Evolutionary conservation across 2,888 invertebrate species (phyloP).

Genomic region (Pammene fasciana): DNA sequence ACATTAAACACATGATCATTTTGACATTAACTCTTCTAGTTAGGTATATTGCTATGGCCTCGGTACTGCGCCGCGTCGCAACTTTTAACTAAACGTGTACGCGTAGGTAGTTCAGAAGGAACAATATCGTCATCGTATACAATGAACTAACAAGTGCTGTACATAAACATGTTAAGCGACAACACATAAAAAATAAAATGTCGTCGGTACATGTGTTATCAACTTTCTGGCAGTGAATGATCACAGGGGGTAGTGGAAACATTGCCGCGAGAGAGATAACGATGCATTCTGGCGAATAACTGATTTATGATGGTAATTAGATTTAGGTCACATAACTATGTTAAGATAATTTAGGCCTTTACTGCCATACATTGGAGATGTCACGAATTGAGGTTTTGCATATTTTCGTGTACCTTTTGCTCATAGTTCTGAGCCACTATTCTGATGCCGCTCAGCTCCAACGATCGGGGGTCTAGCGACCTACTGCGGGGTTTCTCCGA

Average conservation of each 20-base stretch:
- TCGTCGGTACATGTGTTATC: conserved; percentile 1
- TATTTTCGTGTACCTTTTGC: conserved; percentile 53
- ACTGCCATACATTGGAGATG: not conserved
- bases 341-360: not conserved
- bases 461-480: conserved; percentile 87
- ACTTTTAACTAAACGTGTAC: conserved; percentile 45
- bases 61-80: conserved; percentile 36
- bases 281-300: conserved; percentile 22
- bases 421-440: conserved; percentile 81
- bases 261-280: conserved; percentile 19
- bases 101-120: conserved; percentile 45
- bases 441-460: conserved; percentile 87
- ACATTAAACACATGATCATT: conserved; percentile 30
- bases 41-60: conserved; percentile 36
- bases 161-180: conserved; percentile 18
- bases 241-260: conserved; percentile 21
- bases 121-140: conserved; percentile 37
- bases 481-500: conserved; percentile 87
- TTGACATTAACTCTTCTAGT: conserved; percentile 38
- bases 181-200: conserved; percentile 6
- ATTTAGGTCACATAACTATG: conserved; percentile 9
- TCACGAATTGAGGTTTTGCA: conserved; percentile 7
- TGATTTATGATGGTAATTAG: conserved; percentile 5
- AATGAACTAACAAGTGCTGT: conserved; percentile 29
- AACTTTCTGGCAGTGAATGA: conserved; percentile 3